Conservation (phyloP, 2,888 invertebrate genomes). For the Subacronicta megacephala region DNA sequence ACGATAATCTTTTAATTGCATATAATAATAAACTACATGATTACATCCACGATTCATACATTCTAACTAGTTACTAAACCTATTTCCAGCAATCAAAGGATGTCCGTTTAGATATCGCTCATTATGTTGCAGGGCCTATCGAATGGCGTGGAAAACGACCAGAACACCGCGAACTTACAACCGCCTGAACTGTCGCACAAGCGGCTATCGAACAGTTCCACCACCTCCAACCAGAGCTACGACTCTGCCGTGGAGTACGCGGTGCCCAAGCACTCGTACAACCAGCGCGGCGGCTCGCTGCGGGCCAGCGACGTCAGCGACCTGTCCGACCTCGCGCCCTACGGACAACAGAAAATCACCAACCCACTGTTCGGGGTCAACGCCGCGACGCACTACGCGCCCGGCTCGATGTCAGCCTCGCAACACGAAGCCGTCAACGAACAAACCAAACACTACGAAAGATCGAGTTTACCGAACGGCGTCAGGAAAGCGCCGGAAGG, state of each 20-base stretch:
- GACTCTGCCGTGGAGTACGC: conserved; percentile 84
- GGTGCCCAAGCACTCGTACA: conserved; percentile 79
- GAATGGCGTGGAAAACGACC: conserved; percentile 86
- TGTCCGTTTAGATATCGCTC: conserved; percentile 37
- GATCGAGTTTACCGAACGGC: conserved; percentile 80
- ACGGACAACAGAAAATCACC: conserved; percentile 75
- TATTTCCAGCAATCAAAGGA: conserved; percentile 23
- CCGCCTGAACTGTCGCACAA: conserved; percentile 79
- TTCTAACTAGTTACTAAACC: conserved; percentile 19
- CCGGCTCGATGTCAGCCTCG: conserved; percentile 64
- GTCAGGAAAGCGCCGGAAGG: conserved; percentile 94
- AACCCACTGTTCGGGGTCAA: conserved; percentile 87
- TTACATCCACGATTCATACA: conserved; percentile 34
- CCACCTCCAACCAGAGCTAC: conserved; percentile 84
- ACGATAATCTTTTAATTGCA: conserved; percentile 25
- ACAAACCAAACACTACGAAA: conserved; percentile 74
- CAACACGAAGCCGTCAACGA: conserved; percentile 66
- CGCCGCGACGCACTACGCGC: conserved; percentile 85
- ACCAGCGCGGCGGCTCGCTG: conserved; percentile 66
- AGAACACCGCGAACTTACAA: conserved; percentile 79
- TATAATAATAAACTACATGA: conserved; percentile 1
- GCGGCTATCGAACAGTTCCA: conserved; percentile 83
- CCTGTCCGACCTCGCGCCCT: conserved; percentile 64
- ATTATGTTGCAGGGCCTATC: conserved; percentile 81
- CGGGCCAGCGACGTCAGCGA: conserved; percentile 72